Percentiles rank a stretch among this genome's conserved stretches.
Conservation (phyloP, 2,797 vertebrate genomes). For the Gadopsis marmoratus region DNA sequence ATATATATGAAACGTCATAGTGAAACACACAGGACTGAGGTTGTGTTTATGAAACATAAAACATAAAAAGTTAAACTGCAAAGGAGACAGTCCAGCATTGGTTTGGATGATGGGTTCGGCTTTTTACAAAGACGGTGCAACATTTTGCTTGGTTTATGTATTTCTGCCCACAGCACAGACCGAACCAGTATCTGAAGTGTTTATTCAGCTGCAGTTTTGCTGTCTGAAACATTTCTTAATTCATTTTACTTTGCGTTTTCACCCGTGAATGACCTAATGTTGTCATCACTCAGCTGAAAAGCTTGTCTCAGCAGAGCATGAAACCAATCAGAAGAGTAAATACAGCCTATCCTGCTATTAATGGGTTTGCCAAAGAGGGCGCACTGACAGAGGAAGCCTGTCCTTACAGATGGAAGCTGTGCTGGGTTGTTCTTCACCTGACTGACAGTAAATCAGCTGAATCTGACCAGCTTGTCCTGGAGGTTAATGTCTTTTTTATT, state of each 20-base stretch:
- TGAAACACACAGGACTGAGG: conserved; percentile 34
- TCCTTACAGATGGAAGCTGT: conserved; percentile 33
- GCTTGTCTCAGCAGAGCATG: conserved; percentile 29
- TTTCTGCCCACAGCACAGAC: conserved; percentile 13
- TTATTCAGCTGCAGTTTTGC: conserved; percentile 33
- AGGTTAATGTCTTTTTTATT: conserved; percentile 37
- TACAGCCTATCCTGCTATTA: conserved; percentile 43
- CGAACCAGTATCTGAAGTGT: not conserved
- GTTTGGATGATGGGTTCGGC: not conserved
- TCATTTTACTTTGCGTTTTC: conserved; percentile 25
- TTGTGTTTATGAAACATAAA: conserved; percentile 39
- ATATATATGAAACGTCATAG: conserved; percentile 23
- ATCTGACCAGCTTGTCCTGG: conserved; percentile 10
- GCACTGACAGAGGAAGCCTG: conserved; percentile 40
- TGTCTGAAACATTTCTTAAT: conserved; percentile 6
- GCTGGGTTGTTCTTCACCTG: conserved; percentile 40
- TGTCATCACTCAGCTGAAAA: conserved; percentile 13
- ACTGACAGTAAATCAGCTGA: conserved; percentile 35
- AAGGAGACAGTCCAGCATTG: conserved; percentile 16
- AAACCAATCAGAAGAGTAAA: conserved; percentile 34
- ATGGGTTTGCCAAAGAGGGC: conserved; percentile 29
- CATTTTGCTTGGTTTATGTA: not conserved
- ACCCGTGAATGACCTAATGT: conserved; percentile 10
- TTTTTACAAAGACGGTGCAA: not conserved
- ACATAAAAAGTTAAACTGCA: conserved; percentile 25